Percentiles rank a stretch among this genome's conserved stretches.
phyloP scores from a whole-genome alignment of 2,797 vertebrate genomes.

The Pitangus sulphuratus region DNA sequence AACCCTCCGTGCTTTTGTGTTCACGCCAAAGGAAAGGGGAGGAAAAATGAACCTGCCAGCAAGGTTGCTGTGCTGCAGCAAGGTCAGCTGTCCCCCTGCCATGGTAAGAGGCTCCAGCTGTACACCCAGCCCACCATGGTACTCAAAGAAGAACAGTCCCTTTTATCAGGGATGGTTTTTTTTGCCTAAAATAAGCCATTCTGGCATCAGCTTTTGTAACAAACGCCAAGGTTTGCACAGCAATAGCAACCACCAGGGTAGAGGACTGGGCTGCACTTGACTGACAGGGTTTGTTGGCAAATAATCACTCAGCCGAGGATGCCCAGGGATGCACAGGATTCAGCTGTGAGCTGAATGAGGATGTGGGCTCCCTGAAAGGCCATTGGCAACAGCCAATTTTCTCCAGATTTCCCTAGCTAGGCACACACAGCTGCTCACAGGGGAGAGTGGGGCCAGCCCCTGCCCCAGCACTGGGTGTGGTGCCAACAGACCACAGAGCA shows the following conservation, averaged over 20 bases:
- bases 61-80: background rate
- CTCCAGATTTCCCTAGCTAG: background rate
- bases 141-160: background rate
- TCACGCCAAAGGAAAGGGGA: background rate
- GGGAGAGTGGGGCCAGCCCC: background rate
- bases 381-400: background rate
- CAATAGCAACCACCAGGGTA: background rate
- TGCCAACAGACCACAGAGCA: background rate
- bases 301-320: background rate
- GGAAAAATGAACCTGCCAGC: background rate
- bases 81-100: background rate
- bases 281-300: background rate
- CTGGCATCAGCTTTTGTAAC: background rate
- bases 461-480: background rate
- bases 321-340: background rate
- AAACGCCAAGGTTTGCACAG: background rate
- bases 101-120: background rate
- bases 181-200: background rate
- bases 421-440: background rate
- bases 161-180: rapidly evolving
- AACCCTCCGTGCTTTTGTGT: background rate
- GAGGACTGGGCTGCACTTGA: background rate
- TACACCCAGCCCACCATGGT: background rate
- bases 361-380: background rate
- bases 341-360: background rate